phyloP scores from a whole-genome alignment of 2,113 vertebrate species.

The Scatophagus argus region DNA sequence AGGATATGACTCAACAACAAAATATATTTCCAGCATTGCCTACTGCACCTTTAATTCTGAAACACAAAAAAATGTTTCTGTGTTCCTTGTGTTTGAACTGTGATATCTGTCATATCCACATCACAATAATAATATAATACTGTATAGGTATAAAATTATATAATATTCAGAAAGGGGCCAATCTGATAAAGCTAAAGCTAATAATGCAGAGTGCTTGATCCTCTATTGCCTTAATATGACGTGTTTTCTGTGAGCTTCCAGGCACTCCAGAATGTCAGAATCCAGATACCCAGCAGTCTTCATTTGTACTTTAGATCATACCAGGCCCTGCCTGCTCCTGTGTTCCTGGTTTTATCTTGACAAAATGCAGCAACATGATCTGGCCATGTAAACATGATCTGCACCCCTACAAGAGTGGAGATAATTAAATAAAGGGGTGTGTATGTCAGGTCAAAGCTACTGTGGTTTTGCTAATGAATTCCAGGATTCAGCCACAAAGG shows the following conservation, averaged over 20 bases:
- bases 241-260: neutral
- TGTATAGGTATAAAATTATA: neutral
- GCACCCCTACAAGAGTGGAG: constrained; percentile 69
- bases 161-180: neutral
- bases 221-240: neutral
- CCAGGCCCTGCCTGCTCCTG: neutral
- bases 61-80: no score
- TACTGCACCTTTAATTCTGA: no score
- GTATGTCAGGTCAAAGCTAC: constrained; percentile 84
- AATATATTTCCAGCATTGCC: no score
- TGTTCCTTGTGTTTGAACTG: no score
- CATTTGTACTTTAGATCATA: constrained; percentile 45
- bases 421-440: constrained; percentile 89
- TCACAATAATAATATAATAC: neutral
- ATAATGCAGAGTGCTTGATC: neutral
- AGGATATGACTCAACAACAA: no score
- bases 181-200: neutral
- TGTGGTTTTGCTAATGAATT: constrained; percentile 83
- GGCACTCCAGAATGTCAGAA: neutral
- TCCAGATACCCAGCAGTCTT: constrained; percentile 10
- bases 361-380: constrained; percentile 85
- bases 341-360: constrained; percentile 79
- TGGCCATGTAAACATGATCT: constrained; percentile 81
- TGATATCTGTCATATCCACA: no score
- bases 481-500: constrained; percentile 71